Evolutionary conservation across 2,888 invertebrate genomes (phyloP).

Genomic region (Frankliniella fusca): DNA sequence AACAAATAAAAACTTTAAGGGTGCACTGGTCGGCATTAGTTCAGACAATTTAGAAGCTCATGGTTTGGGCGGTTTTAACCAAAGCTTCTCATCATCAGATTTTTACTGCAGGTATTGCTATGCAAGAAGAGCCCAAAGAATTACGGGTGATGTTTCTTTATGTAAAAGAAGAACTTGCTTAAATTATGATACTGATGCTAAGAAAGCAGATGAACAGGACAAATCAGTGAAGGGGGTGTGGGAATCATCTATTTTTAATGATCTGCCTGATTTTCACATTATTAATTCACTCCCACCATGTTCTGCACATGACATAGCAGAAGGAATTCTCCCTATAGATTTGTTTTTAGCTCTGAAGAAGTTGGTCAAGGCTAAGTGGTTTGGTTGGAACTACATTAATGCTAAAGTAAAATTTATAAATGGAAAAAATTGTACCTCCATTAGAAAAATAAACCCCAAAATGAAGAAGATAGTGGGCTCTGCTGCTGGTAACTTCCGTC

Average conservation of each 20-base stretch:
- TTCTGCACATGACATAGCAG: not conserved
- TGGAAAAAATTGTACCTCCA: not conserved
- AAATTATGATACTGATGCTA: not conserved
- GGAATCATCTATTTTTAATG: not conserved
- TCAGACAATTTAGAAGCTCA: not conserved
- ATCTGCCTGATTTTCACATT: not conserved
- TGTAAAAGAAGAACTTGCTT: not conserved
- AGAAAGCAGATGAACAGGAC: not conserved
- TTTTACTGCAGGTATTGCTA: not conserved
- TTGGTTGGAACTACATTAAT: not conserved
- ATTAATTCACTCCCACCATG: not conserved
- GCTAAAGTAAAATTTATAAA: not conserved
- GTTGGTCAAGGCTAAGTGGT: not conserved
- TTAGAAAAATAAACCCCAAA: not conserved
- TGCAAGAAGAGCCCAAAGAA: too few species aligned
- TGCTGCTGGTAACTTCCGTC: not conserved
- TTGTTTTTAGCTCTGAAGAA: not conserved
- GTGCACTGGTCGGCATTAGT: too few species aligned
- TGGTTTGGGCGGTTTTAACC: not conserved
- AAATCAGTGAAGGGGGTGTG: not conserved
- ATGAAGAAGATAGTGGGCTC: not conserved
- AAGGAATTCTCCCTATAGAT: not conserved
- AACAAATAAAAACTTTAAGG: too few species aligned
- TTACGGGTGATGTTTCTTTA: too few species aligned
- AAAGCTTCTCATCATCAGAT: not conserved